phyloP scores from a whole-genome alignment of 2,888 invertebrate species.

The Venusia cambrica region DNA sequence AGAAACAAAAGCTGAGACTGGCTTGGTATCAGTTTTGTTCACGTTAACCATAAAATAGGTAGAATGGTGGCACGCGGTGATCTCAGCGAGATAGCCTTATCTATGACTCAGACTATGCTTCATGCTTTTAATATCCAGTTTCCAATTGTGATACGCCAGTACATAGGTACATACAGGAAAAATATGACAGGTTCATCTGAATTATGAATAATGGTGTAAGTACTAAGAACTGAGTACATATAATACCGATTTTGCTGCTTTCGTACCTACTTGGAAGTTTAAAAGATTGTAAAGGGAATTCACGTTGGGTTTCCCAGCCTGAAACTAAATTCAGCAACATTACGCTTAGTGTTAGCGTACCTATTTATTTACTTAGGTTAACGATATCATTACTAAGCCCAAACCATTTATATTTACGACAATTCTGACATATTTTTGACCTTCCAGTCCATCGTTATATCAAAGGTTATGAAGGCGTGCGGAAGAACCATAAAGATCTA shows the following conservation, averaged over 20 bases:
- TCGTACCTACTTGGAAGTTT: no score
- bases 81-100: conserved; percentile 66
- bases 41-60: conserved; percentile 2
- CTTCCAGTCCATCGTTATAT: conserved; percentile 17
- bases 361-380: conserved; percentile 11
- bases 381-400: conserved; percentile 21
- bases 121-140: conserved; percentile 37
- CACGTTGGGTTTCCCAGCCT: conserved; percentile 4
- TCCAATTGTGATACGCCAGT: conserved; percentile 31
- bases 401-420: conserved; percentile 25
- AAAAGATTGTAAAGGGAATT: no score
- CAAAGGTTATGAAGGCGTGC: no score
- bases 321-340: conserved; percentile 5
- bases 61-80: conserved; percentile 37
- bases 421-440: conserved; percentile 28
- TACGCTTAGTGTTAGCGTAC: neutral
- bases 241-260: no score
- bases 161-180: no score
- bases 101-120: conserved; percentile 58
- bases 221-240: no score
- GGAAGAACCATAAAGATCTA: conserved; percentile 28
- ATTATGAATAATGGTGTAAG: no score
- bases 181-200: no score
- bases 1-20: no score
- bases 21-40: no score